phyloP scores from a whole-genome alignment of 1,140 invertebrate genomes.

The Dendrolimus kikuchii region DNA sequence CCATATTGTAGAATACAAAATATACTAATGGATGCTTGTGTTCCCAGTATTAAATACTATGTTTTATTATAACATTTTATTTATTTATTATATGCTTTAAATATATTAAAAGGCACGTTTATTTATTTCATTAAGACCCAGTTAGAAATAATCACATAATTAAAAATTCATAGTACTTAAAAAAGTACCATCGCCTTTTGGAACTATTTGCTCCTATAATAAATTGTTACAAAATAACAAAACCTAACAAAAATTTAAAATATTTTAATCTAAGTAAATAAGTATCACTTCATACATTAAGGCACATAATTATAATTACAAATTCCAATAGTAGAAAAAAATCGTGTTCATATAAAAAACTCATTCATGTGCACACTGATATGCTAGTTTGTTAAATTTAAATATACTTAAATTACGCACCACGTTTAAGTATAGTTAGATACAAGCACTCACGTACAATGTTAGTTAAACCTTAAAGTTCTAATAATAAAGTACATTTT shows the following conservation, averaged over 20 bases:
- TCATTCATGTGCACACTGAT: conserved; percentile 10
- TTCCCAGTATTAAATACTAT: no score
- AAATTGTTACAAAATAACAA: conserved; percentile 7
- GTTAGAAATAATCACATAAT: no score
- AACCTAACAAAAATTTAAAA: conserved; percentile 3
- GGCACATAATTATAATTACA: conserved; percentile 41
- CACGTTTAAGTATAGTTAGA: conserved; percentile 28
- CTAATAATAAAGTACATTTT: conserved; percentile 35
- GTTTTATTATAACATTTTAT: no score
- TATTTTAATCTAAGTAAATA: conserved; percentile 20
- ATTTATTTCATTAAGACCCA: neutral
- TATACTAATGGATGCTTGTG: no score
- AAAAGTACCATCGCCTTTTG: conserved; percentile 28
- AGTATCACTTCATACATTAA: conserved; percentile 49
- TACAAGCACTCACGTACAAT: conserved; percentile 6
- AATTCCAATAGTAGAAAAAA: neutral
- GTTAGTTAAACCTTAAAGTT: conserved; percentile 2
- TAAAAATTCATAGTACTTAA: conserved; percentile 2
- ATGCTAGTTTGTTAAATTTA: conserved; percentile 20
- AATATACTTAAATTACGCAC: conserved; percentile 35
- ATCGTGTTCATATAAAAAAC: conserved; percentile 1
- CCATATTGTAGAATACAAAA: no score
- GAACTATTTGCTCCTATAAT: conserved; percentile 22
- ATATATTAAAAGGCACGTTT: no score
- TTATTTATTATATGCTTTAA: no score